Evolutionary conservation across 2,888 invertebrate genomes (phyloP).

Genomic region (Pristionchus mayeri): DNA sequence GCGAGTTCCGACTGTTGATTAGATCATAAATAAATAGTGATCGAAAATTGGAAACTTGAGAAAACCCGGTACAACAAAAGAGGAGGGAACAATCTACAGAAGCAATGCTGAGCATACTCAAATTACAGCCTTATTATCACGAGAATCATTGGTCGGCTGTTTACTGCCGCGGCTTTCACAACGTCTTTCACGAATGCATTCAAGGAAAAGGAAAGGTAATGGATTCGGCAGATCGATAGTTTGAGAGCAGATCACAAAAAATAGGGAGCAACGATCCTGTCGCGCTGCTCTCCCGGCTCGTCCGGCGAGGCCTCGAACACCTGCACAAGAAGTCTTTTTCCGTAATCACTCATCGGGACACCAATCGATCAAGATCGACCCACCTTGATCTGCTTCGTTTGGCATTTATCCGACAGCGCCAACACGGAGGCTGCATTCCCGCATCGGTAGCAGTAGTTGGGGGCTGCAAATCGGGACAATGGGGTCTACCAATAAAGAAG

Average conservation of each 20-base stretch:
- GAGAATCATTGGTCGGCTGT: constrained; percentile 17
- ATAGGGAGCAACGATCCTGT: constrained; percentile 93
- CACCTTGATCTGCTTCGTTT: constrained; percentile 80
- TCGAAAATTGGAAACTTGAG: constrained; percentile 22
- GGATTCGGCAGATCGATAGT: constrained; percentile 29
- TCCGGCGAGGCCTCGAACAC: constrained; percentile 94
- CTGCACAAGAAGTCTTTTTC: constrained; percentile 80
- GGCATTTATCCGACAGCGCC: constrained; percentile 81
- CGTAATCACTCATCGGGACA: neutral
- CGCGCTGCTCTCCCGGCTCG: constrained; percentile 91
- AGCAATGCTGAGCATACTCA: constrained; percentile 7
- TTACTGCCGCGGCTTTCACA: constrained; percentile 19
- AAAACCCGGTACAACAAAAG: constrained; percentile 3
- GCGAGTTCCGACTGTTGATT: constrained; percentile 12
- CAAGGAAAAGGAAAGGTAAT: neutral
- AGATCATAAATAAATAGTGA: neutral
- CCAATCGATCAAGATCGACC: neutral
- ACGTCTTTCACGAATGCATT: neutral
- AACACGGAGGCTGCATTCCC: constrained; percentile 98
- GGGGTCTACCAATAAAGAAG: too few relatives aligned
- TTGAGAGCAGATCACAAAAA: constrained; percentile 82
- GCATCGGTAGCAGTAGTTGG: constrained; percentile 99
- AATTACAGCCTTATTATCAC: constrained; percentile 32
- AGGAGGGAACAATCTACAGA: neutral
- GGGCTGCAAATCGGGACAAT: constrained; percentile 84